Conservation (phyloP, 2,797 vertebrate species). For the Tiaroga cobitis region DNA sequence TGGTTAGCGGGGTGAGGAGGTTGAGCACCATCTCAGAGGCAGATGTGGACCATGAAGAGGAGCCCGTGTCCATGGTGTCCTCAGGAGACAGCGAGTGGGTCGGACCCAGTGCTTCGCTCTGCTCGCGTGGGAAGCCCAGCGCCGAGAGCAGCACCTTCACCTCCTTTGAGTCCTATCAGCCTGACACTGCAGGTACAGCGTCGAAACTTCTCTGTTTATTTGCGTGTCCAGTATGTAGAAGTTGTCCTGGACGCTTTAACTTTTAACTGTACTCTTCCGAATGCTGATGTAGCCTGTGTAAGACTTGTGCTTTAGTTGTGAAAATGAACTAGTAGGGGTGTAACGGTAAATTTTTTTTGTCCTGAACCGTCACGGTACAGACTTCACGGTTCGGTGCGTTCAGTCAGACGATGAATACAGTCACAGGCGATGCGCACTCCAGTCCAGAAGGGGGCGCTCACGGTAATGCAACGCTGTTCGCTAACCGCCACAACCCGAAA, state of each 20-base stretch:
- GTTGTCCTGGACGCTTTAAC: background rate
- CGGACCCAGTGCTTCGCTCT: conserved; percentile 73
- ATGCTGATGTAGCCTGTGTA: background rate
- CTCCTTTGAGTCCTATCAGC: conserved; percentile 75
- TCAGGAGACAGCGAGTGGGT: conserved; percentile 74
- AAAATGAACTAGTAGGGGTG: background rate
- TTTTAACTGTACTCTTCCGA: background rate
- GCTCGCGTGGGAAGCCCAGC: conserved; percentile 81
- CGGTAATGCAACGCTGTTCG: too few species aligned
- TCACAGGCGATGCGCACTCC: too few species aligned
- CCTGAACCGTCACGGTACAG: too few species aligned
- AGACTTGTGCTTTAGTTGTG: background rate
- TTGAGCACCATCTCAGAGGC: conserved; percentile 76
- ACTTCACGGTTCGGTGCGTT: too few species aligned
- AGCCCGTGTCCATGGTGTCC: conserved; percentile 62
- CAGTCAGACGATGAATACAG: too few species aligned
- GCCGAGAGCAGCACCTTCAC: conserved; percentile 75
- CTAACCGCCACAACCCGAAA: too few species aligned
- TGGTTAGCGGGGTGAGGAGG: conserved; percentile 46
- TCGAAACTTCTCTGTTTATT: background rate
- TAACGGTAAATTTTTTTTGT: too few species aligned
- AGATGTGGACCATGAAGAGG: conserved; percentile 68
- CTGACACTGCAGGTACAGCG: conserved; percentile 80
- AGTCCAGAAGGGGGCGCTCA: too few species aligned
- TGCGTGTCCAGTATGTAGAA: background rate